Evolutionary conservation across 2,113 vertebrate species (phyloP).

Genomic region (Syrrhaptes paradoxus): DNA sequence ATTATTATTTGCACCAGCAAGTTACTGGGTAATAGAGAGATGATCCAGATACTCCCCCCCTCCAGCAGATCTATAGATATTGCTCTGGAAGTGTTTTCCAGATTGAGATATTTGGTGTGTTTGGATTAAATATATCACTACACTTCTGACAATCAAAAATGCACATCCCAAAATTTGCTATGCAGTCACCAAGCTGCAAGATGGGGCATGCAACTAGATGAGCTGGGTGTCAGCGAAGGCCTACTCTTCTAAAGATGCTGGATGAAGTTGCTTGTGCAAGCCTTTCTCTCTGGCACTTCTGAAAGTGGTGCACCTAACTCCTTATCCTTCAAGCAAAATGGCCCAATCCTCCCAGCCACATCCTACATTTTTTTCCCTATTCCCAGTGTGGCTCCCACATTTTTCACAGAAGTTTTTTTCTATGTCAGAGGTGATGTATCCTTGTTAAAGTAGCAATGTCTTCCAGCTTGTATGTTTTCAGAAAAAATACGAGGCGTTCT

Average conservation of each 20-base stretch:
- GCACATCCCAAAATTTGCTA: neutral
- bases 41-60: neutral
- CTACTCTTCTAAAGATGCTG: neutral
- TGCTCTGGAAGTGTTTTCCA: neutral
- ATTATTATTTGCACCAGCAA: neutral
- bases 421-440: conserved; percentile 21
- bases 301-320: neutral
- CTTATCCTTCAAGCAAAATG: neutral
- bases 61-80: neutral
- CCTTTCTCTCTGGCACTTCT: neutral
- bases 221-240: neutral
- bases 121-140: neutral
- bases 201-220: neutral
- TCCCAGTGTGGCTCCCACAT: conserved; percentile 33
- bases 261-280: neutral
- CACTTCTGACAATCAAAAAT: neutral
- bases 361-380: neutral
- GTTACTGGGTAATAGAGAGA: neutral
- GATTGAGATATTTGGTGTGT: neutral
- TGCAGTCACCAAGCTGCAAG: neutral
- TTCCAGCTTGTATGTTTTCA: conserved; percentile 42
- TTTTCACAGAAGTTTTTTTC: conserved; percentile 11
- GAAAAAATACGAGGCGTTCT: neutral
- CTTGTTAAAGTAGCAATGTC: conserved; percentile 49
- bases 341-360: conserved; percentile 4